Conservation (phyloP, 2,797 vertebrate genomes). For the Hemibagrus guttatus region DNA sequence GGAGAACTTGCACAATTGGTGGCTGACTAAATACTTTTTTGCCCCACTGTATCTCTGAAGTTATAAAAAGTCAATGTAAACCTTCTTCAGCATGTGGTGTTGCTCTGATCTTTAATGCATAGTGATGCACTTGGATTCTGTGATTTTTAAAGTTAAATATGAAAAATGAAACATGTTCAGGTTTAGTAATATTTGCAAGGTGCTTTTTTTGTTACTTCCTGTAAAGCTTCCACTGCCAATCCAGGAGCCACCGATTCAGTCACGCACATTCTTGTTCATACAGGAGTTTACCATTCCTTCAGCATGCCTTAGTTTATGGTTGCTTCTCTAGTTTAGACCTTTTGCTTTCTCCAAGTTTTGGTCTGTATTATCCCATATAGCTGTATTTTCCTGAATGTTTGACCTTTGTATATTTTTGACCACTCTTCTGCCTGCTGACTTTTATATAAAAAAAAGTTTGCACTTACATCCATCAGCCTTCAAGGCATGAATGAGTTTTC, state of each 20-base stretch:
- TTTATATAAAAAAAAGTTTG: not conserved
- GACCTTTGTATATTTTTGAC: not conserved
- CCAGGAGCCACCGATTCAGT: not conserved
- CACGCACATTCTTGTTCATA: not conserved
- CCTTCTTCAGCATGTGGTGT: not conserved
- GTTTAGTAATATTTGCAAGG: not conserved
- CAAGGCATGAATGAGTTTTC: not conserved
- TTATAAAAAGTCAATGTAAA: not conserved
- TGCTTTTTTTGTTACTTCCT: not conserved
- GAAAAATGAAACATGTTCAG: not conserved
- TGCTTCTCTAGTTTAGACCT: not conserved
- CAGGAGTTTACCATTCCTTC: not conserved
- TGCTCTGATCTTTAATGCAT: not conserved
- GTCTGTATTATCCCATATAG: not conserved
- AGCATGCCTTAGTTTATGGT: not conserved
- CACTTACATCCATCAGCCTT: not conserved
- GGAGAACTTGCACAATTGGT: too few species aligned
- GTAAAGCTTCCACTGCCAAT: not conserved
- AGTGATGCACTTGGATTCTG: not conserved
- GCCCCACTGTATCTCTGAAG: constrained; percentile 9
- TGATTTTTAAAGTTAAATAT: not conserved
- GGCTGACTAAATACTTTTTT: too few species aligned
- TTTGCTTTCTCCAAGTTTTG: not conserved
- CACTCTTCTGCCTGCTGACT: not conserved
- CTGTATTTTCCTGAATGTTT: not conserved